Conservation (phyloP, 2,113 vertebrate species). For the Myotis davidii region DNA sequence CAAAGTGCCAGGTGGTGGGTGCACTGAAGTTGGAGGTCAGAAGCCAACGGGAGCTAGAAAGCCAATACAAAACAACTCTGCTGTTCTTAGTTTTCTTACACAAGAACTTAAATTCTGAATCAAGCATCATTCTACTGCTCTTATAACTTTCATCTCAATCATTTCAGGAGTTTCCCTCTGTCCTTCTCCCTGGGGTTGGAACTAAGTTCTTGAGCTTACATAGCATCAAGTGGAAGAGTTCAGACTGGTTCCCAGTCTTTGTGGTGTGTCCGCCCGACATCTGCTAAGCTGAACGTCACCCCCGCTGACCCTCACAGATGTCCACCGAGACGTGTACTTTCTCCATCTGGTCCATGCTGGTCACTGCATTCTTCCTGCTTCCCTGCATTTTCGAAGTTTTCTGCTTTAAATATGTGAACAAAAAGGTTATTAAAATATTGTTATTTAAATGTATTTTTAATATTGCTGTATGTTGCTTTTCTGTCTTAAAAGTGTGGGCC, state of each 20-base stretch:
- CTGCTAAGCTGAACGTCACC: neutral
- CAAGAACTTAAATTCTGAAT: neutral
- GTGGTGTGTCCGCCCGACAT: neutral
- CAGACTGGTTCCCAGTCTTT: neutral
- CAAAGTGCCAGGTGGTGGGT: neutral
- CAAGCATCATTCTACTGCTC: neutral
- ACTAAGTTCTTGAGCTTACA: neutral
- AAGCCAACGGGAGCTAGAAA: neutral
- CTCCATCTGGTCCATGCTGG: neutral
- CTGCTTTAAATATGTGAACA: neutral
- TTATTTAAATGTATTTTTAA: neutral
- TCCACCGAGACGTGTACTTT: neutral
- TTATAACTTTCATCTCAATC: neutral
- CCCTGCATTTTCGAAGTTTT: slow-evolving; percentile 31
- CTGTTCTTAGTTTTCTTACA: neutral
- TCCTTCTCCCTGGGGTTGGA: neutral
- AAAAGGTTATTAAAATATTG: neutral
- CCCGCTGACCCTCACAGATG: slow-evolving; percentile 18
- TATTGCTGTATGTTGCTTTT: neutral
- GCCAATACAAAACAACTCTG: neutral
- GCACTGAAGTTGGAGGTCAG: neutral
- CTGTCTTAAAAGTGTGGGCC: neutral
- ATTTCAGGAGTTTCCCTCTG: neutral
- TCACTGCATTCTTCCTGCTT: slow-evolving; percentile 48
- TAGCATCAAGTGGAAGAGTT: neutral